Base-by-base conservation (phyloP, 53 echinoderm and acorn worm genomes). In the Paracentrotus lividus region DNA sequence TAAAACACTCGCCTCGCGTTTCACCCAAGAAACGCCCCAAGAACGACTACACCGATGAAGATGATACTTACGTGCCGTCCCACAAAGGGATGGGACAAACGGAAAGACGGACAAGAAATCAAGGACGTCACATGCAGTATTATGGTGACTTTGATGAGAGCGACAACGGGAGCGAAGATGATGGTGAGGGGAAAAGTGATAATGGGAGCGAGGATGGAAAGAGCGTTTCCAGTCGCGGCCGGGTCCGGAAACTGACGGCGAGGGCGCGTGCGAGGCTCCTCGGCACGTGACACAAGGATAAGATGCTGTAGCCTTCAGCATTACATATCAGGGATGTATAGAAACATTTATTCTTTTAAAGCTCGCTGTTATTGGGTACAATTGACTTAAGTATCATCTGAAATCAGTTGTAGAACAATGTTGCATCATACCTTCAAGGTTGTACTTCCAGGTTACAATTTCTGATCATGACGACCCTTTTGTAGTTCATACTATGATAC, bases 151-250 rank as follows among this genome's bases (percentile, higher is more conserved):
- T 51, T 90, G 88, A 88, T 15, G 85, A 85, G 16, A 85, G 88
- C 23, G 88, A 88, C 38, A 88, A 88, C 16, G 29, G 58, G 32
- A 90, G 90, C 29, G 90, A 29, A n/a, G 67, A 65, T 12, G 66
- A 88, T 4, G 14, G 13, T 20, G 38, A 77, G 47, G 54, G 90
- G 51, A 49, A 10, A 60, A 58, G n/a, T n/a, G n/a, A n/a, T n/a
- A n/a, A n/a, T n/a, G n/a, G n/a, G n/a, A n/a, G n/a, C 10, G 90
- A 65, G 9, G 90, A 61, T 44, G 72, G 75, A 27, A 69, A 75
- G 12, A 93, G 93, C 45, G 86, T 93, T 44, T 93, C 93, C 23
- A 93, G 93, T 51, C 93, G 93, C 13, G 93, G 93, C 10, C 67
- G 93, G 18, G 67, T 93, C 10, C 13, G 93, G 16, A 85, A 86